Conservation (phyloP, 2,113 vertebrate species). For the Enhydra lutris region DNA sequence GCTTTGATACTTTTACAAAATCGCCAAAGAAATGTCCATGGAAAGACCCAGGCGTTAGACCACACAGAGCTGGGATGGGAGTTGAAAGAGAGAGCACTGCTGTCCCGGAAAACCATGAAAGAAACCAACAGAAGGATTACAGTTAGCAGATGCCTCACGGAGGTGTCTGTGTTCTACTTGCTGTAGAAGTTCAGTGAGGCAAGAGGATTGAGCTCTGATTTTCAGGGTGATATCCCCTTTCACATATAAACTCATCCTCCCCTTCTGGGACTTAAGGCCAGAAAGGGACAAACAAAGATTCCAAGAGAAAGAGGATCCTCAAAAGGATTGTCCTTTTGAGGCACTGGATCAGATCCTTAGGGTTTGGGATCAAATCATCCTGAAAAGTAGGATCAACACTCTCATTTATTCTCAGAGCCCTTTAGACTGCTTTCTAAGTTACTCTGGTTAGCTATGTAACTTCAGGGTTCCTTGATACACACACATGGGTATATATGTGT, state of each 20-base stretch:
- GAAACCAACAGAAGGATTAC: not conserved
- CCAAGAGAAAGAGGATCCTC: not conserved
- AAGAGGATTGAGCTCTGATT: not conserved
- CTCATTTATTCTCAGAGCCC: not conserved
- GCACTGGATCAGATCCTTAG: not conserved
- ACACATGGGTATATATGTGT: not conserved
- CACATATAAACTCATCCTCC: rapidly evolving
- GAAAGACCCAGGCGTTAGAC: not conserved
- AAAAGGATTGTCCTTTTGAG: not conserved
- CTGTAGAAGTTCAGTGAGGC: not conserved
- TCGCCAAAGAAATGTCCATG: not conserved
- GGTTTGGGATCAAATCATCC: not conserved
- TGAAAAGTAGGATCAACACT: not conserved
- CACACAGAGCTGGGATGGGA: not conserved
- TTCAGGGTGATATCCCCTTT: not conserved
- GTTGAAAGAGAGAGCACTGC: rapidly evolving
- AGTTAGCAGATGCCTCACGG: rapidly evolving
- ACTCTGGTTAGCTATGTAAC: not conserved
- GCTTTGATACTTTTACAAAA: slow-evolving; percentile 26
- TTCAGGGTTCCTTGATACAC: not conserved
- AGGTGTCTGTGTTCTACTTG: not conserved
- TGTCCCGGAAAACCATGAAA: not conserved
- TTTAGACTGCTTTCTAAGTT: not conserved
- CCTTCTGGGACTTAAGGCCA: not conserved
- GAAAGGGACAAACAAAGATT: not conserved